Base-by-base conservation (phyloP, 1,140 invertebrate genomes). In the Reticulitermes speratus region DNA sequence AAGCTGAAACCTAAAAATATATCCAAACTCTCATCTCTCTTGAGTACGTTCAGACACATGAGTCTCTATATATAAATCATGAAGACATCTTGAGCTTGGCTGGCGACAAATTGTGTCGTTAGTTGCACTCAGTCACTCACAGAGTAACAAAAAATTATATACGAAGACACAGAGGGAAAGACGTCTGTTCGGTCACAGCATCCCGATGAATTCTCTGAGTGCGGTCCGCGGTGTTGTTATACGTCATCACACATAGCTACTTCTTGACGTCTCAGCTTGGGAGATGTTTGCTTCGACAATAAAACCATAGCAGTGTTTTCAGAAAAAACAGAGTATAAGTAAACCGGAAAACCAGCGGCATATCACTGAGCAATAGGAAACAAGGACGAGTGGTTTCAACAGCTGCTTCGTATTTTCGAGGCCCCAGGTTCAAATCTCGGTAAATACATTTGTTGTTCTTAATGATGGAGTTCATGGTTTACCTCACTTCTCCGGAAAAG, bases 91-190 rank as follows among this genome's bases (percentile, higher is more conserved):
- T 75, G 65, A 75, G 65, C 25, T 75, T 75, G 65, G 65, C 65
- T 75, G 65, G n/a, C 65, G 65, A 75, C 65, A 75, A 75, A 75
- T 75, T 75, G 65, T 75, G n/a, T 75, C 65, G 30, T 75, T 75
- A 75, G 65, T 75, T 75, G n/a, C 65, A 30, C 65, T 75, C 65
- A 75, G 25, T 75, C 65, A 75, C 25, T 9, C 65, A 75, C 65
- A 75, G 9, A 25, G n/a, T 75, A 25, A 30, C 25, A 30, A 30
- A 75, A 75, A 75, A 75, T 38, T 9, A 75, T 14, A 9, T n/a
- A 30, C n/a, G 2, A 75, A 30, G n/a, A 9, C 65, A n/a, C 65
- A 75, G 25, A 14, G 25, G n/a, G n/a, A 75, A 75, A 75, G 65
- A 75, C 0, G 65, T 75, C 2, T 75, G 5, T 75, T 75, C n/a